Conservation (phyloP, 2,113 vertebrate genomes). For the Caretta caretta region DNA sequence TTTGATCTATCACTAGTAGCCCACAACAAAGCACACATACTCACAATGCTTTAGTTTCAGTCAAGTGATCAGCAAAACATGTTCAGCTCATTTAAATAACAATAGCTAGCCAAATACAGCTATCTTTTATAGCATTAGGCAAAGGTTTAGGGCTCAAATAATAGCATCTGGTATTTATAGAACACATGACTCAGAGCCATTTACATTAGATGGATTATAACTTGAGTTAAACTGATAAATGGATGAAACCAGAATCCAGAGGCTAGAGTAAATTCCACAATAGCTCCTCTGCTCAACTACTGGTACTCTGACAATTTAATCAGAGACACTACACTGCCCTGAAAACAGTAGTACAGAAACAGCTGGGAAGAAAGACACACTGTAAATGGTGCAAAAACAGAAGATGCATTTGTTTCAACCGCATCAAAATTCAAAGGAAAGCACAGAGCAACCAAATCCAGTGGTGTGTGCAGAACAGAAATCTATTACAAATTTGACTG, state of each 20-base stretch:
- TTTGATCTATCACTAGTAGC: constrained; percentile 50
- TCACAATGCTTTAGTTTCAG: constrained; percentile 67
- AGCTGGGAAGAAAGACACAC: constrained; percentile 39
- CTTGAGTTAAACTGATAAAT: constrained; percentile 64
- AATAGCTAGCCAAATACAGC: constrained; percentile 63
- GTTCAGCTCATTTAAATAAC: constrained; percentile 74
- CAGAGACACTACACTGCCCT: constrained; percentile 34
- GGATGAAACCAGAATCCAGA: constrained; percentile 47
- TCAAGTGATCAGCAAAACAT: constrained; percentile 58
- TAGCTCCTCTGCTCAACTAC: constrained; percentile 1
- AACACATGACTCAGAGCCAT: constrained; percentile 64
- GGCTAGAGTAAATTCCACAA: constrained; percentile 42
- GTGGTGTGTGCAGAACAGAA: not conserved
- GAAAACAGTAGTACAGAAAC: constrained; percentile 32
- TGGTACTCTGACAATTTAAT: constrained; percentile 44
- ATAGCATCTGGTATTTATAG: constrained; percentile 69
- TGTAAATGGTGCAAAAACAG: constrained; percentile 26
- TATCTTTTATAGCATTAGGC: constrained; percentile 64
- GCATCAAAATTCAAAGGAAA: constrained; percentile 38
- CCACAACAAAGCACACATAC: constrained; percentile 65
- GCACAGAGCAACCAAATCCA: constrained; percentile 2
- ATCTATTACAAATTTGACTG: not conserved
- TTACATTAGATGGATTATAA: constrained; percentile 60
- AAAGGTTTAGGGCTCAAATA: constrained; percentile 60
- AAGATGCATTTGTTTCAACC: constrained; percentile 20